Conservation (phyloP, 2,113 vertebrate species). For the Rhynchomys soricoides region DNA sequence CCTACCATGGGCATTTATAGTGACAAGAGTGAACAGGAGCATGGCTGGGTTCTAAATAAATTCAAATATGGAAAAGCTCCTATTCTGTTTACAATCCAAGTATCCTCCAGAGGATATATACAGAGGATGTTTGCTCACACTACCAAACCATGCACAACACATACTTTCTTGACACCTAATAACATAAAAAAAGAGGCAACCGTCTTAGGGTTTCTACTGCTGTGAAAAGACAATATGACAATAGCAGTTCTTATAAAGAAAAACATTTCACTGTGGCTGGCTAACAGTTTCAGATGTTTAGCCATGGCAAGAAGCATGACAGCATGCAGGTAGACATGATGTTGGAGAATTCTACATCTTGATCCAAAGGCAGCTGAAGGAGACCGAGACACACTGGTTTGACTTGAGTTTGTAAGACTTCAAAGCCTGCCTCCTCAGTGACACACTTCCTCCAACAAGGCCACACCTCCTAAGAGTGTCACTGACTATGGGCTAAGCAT, state of each 20-base stretch:
- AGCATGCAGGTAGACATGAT: neutral
- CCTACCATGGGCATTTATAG: slow-evolving; percentile 99
- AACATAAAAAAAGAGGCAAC: slow-evolving; percentile 94
- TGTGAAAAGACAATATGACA: neutral
- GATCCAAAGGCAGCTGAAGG: neutral
- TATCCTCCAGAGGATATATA: slow-evolving; percentile 99
- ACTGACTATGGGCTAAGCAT: neutral
- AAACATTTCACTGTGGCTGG: neutral
- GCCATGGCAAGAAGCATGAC: neutral
- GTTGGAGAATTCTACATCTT: neutral
- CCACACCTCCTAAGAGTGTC: neutral
- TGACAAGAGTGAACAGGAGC: slow-evolving; percentile 97
- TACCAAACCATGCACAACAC: slow-evolving; percentile 99
- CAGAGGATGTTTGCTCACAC: slow-evolving; percentile 99
- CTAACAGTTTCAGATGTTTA: neutral
- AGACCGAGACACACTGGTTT: neutral
- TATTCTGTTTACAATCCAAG: slow-evolving; percentile 98
- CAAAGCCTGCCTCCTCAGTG: neutral
- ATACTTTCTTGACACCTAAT: slow-evolving; percentile 99
- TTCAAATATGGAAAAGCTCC: slow-evolving; percentile 98
- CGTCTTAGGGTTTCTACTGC: neutral
- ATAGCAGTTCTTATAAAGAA: neutral
- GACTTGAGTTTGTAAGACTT: neutral
- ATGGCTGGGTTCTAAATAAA: slow-evolving; percentile 98
- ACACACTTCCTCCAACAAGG: neutral